A percentile compares a stretch with the other conserved stretches of the same genome.
Conservation (phyloP, 1,140 invertebrate species). For the Papilio polyxenes region DNA sequence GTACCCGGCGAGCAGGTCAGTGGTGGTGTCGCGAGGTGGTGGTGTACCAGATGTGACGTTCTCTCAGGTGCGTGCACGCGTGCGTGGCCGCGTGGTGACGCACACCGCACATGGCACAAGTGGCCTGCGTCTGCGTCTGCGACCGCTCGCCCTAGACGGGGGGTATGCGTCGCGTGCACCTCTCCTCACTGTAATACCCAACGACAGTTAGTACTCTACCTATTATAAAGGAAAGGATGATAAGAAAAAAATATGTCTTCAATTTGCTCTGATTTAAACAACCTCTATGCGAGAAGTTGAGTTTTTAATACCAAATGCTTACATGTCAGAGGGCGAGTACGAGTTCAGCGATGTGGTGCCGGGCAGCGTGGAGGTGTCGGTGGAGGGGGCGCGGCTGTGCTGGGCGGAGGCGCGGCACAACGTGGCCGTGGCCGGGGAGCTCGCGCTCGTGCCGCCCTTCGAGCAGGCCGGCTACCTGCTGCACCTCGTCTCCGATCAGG, state of each 20-base stretch:
- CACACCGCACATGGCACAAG: slow-evolving; percentile 75
- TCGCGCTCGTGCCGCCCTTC: slow-evolving; percentile 86
- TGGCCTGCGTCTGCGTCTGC: slow-evolving; percentile 81
- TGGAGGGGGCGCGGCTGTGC: slow-evolving; percentile 85
- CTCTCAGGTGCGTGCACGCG: slow-evolving; percentile 82
- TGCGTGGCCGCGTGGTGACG: slow-evolving; percentile 79
- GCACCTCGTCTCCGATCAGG: slow-evolving; percentile 85
- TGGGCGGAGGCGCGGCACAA: slow-evolving; percentile 85
- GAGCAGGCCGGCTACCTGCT: slow-evolving; percentile 89
- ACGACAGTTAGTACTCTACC: not conserved
- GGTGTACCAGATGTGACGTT: slow-evolving; percentile 85
- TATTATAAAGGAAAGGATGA: not conserved
- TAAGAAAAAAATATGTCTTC: no score
- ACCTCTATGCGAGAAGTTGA: no score
- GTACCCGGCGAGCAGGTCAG: slow-evolving; percentile 84
- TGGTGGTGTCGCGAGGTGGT: slow-evolving; percentile 83
- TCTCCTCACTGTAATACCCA: slow-evolving; percentile 39
- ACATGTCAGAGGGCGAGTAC: slow-evolving; percentile 84
- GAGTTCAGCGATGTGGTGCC: slow-evolving; percentile 89
- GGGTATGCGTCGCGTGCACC: slow-evolving; percentile 81
- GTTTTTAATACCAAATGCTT: not conserved
- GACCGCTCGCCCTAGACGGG: slow-evolving; percentile 82
- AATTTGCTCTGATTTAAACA: no score
- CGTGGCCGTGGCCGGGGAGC: slow-evolving; percentile 84
- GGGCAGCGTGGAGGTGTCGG: slow-evolving; percentile 89